Conservation (phyloP, 1,140 invertebrate species). For the Colletes gigas region DNA sequence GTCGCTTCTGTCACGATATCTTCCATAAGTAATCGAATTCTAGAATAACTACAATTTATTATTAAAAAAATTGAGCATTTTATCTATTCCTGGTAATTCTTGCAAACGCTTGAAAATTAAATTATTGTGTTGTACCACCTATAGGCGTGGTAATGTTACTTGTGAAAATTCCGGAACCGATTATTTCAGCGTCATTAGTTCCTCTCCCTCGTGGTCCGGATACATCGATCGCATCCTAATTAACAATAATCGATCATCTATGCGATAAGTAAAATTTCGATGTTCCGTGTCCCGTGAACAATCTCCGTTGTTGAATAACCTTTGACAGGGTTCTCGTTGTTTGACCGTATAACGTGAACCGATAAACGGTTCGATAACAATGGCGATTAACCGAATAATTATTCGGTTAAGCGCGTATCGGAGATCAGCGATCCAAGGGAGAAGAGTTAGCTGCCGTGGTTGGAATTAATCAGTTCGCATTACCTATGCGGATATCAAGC, state of each 20-base stretch:
- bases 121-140: too few relatives aligned
- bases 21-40: too few relatives aligned
- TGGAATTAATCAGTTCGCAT: conserved; percentile 31
- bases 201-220: too few relatives aligned
- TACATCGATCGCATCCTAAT: background rate
- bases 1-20: too few relatives aligned
- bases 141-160: too few relatives aligned
- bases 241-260: background rate
- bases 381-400: conserved; percentile 50
- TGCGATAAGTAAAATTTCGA: background rate
- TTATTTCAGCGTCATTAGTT: background rate
- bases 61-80: too few relatives aligned
- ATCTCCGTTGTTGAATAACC: conserved; percentile 19
- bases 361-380: conserved; percentile 40
- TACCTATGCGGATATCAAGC: background rate
- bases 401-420: conserved; percentile 44
- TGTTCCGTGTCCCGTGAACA: background rate
- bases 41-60: too few relatives aligned
- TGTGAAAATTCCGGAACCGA: background rate
- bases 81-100: too few relatives aligned
- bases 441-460: conserved; percentile 18
- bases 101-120: too few relatives aligned
- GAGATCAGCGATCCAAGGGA: conserved; percentile 10
- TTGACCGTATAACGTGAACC: conserved; percentile 9
- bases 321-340: conserved; percentile 17